These are phyloP conservation scores for Geophilus truncorum DNA, from an alignment of 2,888 invertebrate genomes.

Conservation along the genomic window DNA sequence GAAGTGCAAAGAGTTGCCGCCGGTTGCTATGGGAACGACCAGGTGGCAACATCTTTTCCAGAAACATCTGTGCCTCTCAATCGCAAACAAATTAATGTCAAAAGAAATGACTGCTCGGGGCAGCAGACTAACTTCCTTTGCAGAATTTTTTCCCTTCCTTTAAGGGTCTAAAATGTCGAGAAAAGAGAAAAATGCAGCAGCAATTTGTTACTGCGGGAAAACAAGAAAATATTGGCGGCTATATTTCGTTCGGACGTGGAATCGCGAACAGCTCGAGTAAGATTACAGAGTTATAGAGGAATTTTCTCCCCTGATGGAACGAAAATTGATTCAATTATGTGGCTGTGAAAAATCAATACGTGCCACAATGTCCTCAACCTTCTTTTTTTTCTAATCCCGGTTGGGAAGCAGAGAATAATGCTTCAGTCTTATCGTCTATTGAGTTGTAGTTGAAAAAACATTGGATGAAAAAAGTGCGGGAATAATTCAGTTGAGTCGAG, in stretches of 20 bases:
- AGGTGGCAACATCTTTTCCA: conserved; percentile 10
- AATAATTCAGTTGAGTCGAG: too few species aligned
- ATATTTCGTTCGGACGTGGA: not conserved
- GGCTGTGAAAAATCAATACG: conserved; percentile 3
- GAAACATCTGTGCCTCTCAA: not conserved
- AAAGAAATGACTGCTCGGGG: conserved; percentile 4
- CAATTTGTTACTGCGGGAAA: not conserved
- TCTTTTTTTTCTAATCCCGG: not conserved
- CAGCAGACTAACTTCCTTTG: not conserved
- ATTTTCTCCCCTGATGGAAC: not conserved
- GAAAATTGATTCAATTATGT: not conserved
- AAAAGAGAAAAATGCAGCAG: not conserved
- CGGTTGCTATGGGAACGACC: conserved; percentile 4
- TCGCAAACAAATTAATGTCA: conserved; percentile 10
- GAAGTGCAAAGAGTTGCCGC: conserved; percentile 4
- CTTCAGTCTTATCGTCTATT: not conserved
- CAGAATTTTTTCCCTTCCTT: not conserved
- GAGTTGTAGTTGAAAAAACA: not conserved
- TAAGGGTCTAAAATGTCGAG: not conserved
- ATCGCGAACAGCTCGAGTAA: not conserved
- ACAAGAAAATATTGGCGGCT: not conserved
- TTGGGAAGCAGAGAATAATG: not conserved
- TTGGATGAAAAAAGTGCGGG: not conserved
- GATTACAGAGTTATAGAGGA: not conserved
- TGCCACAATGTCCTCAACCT: not conserved